Percentiles rank a stretch among this genome's conserved stretches.
phyloP scores from a whole-genome alignment of 1,140 invertebrate species.

The Meloidogyne hapla region DNA sequence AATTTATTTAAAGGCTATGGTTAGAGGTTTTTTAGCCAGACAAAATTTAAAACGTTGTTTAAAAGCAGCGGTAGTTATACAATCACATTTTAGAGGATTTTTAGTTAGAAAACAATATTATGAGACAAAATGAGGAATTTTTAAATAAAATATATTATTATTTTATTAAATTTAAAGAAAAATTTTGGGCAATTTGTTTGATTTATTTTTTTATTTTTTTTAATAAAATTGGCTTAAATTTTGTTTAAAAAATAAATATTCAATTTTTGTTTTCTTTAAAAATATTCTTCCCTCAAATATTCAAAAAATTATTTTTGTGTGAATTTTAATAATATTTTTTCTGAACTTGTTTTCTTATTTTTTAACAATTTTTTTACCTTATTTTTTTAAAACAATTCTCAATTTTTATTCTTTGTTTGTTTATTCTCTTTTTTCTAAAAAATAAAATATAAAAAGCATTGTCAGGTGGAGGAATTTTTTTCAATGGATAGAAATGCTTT shows the following conservation, averaged over 20 bases:
- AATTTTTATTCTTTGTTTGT: neutral
- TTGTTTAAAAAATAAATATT: no score
- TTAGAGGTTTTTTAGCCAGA: conserved; percentile 3
- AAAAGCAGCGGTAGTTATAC: neutral
- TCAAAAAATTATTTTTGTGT: no score
- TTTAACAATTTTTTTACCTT: neutral
- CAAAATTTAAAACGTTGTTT: neutral
- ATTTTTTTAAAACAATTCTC: neutral
- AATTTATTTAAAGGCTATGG: neutral
- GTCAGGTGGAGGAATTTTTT: neutral
- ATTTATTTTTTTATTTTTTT: no score
- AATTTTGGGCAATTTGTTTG: no score
- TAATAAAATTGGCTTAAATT: no score
- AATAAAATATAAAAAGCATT: neutral
- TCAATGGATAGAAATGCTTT: neutral
- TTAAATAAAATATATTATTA: no score
- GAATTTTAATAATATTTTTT: no score
- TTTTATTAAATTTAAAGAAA: no score
- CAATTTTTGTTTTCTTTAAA: no score
- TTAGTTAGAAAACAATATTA: neutral
- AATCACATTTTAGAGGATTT: neutral
- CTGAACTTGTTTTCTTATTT: no score
- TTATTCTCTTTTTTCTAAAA: neutral
- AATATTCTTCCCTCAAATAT: no score
- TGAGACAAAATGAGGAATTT: neutral